Evolutionary conservation across 2,797 vertebrate species (phyloP), one percentile per base, ranked within the genome.

Genomic region (Rhinichthys osculus): DNA sequence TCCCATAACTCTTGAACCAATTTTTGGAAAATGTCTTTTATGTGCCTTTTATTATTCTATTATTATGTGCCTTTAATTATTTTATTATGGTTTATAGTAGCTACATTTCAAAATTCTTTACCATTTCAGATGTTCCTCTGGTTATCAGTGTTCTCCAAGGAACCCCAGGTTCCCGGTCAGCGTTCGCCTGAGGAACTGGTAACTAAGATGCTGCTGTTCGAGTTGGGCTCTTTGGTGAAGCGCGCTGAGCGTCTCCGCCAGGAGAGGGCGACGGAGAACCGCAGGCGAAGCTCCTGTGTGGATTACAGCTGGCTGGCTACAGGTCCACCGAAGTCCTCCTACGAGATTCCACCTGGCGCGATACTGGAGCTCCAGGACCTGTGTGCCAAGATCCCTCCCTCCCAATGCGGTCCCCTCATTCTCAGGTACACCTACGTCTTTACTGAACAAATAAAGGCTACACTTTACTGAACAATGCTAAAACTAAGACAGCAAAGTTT

Each of bases 271-370:
- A 81, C 66, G 7, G 83, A 91, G 54, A 86, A 66, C 64, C 72
- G 77, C 27, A 86, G 89, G 35, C 73, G 85, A 5, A 88, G 86
- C 76, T 92, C 87, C 80, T 87, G 87, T 7, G 92, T 92, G 44
- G 91, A 92, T 83, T 92, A 92, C 89, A 90, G 86, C 80, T 92
- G 91, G 91, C 89, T 93, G 62, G 87, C 87, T 30, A 69, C n/a
- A 10, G 54, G 72, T 1, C 78, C 83, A 11, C 90, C 89, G 13
- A 90, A 83, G 35, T 79, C 79, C 13, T 57, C 59, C 42, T 91
- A 82, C 27, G 81, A 92, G 86, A 85, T 92, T 35, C 72, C 47
- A 44, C 85, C 91, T 19, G 89, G 80, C 5, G 89, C 92, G 67
- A 78, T 89, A 40, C 84, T 92, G 64, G 90, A 93, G 47, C 88